phyloP scores from a whole-genome alignment of 1,140 invertebrate species.

The Uloborus diversus region DNA sequence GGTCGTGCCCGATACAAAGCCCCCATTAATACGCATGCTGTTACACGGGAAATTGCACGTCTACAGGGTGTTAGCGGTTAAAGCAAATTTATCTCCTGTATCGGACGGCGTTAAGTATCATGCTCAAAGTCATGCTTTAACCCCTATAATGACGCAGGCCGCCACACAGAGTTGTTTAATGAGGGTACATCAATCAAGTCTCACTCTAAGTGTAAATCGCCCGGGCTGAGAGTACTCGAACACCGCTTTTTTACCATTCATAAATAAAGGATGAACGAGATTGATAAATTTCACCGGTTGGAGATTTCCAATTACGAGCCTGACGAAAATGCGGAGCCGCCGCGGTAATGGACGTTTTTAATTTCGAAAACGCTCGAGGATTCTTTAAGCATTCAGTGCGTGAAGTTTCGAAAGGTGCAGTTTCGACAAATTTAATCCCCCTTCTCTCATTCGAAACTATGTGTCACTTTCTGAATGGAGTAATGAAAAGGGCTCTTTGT shows the following conservation, averaged over 20 bases:
- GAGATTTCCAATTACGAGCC: constrained; percentile 42
- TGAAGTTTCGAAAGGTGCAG: constrained; percentile 23
- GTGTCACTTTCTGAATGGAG: no score
- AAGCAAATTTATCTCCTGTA: constrained; percentile 55
- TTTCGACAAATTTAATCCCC: no score
- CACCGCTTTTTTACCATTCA: constrained; percentile 6
- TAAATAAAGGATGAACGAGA: constrained; percentile 47
- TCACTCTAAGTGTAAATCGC: constrained; percentile 51
- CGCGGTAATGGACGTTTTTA: constrained; percentile 44
- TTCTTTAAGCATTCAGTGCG: constrained; percentile 16
- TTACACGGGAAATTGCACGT: constrained; percentile 40
- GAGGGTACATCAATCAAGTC: constrained; percentile 41
- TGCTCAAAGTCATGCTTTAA: no score
- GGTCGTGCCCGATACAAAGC: no score
- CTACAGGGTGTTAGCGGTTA: constrained; percentile 54
- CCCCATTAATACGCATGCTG: neutral
- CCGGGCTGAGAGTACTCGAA: constrained; percentile 34
- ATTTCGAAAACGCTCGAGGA: constrained; percentile 17
- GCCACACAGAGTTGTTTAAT: constrained; percentile 24
- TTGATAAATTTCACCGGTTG: constrained; percentile 46
- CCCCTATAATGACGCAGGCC: constrained; percentile 42
- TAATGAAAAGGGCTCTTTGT: no score
- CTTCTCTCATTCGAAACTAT: no score
- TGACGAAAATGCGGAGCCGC: constrained; percentile 8
- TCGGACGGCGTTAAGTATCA: constrained; percentile 43